Evolutionary conservation across 2,888 invertebrate genomes (phyloP).

Genomic region (Nomada hirtipes): DNA sequence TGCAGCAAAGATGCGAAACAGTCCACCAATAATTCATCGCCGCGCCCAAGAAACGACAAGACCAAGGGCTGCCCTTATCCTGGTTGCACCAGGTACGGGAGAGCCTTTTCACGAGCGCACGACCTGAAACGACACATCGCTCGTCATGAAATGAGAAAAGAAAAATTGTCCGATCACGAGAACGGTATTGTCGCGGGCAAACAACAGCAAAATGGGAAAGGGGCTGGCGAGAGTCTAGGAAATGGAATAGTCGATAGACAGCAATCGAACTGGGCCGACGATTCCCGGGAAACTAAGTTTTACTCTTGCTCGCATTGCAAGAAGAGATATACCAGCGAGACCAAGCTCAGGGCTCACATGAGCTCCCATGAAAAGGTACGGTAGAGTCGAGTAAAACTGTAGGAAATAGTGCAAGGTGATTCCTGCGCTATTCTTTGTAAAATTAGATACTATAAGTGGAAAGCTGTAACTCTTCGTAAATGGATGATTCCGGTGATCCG

Average conservation of each 20-base stretch:
- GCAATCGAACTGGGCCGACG: constrained; percentile 54
- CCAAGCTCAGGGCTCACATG: constrained; percentile 79
- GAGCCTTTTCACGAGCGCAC: constrained; percentile 82
- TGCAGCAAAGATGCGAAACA: constrained; percentile 63
- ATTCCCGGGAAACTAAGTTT: constrained; percentile 31
- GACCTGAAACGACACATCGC: constrained; percentile 82
- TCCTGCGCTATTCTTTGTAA: too few species aligned
- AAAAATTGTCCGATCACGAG: constrained; percentile 70
- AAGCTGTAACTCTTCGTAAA: too few species aligned
- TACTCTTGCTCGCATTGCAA: constrained; percentile 80
- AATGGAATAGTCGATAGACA: constrained; percentile 57
- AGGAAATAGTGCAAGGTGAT: too few species aligned
- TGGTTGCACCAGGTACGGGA: constrained; percentile 79
- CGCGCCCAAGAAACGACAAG: constrained; percentile 72
- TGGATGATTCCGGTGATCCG: too few species aligned
- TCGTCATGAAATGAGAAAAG: constrained; percentile 80
- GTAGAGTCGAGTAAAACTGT: neutral
- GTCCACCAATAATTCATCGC: constrained; percentile 9
- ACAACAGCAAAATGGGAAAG: constrained; percentile 59
- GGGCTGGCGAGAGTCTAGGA: constrained; percentile 71
- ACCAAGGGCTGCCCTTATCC: constrained; percentile 82
- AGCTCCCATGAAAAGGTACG: constrained; percentile 79
- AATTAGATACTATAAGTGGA: too few species aligned
- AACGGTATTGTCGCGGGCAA: constrained; percentile 17
- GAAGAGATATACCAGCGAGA: constrained; percentile 79